Conservation (phyloP, 2,888 invertebrate species). For the Eumacrocentrus americanus region DNA sequence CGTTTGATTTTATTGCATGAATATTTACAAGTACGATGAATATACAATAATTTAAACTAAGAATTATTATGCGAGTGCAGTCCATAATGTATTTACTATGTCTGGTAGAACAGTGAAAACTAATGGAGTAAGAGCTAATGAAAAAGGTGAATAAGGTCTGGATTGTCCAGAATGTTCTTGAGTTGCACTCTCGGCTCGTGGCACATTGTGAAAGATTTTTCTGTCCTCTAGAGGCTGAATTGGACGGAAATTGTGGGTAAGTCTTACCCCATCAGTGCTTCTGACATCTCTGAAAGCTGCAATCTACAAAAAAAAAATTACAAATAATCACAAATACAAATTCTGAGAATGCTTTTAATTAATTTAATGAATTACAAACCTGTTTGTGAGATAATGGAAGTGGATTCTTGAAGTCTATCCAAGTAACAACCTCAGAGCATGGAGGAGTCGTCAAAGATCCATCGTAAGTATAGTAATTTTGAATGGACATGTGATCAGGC, state of each 20-base stretch:
- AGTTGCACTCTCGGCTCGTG: constrained; percentile 37
- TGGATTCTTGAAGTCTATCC: constrained; percentile 82
- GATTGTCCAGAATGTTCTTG: constrained; percentile 32
- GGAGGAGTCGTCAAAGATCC: constrained; percentile 90
- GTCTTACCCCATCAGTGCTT: constrained; percentile 67
- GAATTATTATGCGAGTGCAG: not conserved
- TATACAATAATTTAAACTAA: too few species aligned
- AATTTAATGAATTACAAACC: constrained; percentile 59
- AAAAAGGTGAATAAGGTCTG: not conserved
- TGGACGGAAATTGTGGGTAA: constrained; percentile 83
- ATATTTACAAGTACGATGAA: constrained; percentile 27
- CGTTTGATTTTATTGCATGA: constrained; percentile 35
- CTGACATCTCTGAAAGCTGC: constrained; percentile 74
- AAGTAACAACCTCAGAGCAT: constrained; percentile 82
- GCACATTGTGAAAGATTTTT: constrained; percentile 68
- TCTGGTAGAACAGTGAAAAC: constrained; percentile 12
- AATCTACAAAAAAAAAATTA: constrained; percentile 65
- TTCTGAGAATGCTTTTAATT: not conserved
- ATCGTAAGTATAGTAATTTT: constrained; percentile 80
- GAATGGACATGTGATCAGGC: constrained; percentile 46
- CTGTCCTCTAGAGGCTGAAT: constrained; percentile 79
- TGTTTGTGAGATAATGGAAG: constrained; percentile 72
- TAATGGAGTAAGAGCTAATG: constrained; percentile 6
- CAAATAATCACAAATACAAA: not conserved
- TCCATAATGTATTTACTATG: constrained; percentile 5